Evolutionary conservation across 2,797 vertebrate species (phyloP).

Genomic region (Typhlichthys eigenmanni): DNA sequence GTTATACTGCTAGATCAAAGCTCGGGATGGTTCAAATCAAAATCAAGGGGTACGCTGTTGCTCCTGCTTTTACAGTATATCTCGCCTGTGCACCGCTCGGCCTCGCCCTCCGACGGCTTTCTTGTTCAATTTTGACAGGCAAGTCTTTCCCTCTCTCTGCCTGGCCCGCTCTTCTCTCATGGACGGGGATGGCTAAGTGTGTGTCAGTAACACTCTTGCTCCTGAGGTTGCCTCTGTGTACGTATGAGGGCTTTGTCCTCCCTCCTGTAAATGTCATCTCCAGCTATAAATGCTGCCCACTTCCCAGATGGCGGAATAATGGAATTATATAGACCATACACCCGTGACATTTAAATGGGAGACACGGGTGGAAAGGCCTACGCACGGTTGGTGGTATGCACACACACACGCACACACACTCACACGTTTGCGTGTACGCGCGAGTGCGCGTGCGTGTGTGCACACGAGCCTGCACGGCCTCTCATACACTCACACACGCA

Average conservation of each 20-base stretch:
- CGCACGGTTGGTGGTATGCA: slow-evolving; percentile 35
- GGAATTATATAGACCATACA: slow-evolving; percentile 58
- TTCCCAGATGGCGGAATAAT: slow-evolving; percentile 47
- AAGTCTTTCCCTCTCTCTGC: slow-evolving; percentile 12
- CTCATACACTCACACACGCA: neutral
- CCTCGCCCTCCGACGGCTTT: neutral
- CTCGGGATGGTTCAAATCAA: slow-evolving; percentile 7
- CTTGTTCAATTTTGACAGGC: neutral
- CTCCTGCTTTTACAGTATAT: neutral
- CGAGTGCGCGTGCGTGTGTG: neutral
- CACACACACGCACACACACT: neutral
- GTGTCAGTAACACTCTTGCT: slow-evolving; percentile 34
- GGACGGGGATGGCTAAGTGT: slow-evolving; percentile 28
- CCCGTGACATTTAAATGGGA: slow-evolving; percentile 64
- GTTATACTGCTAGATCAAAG: neutral
- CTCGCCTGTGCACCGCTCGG: neutral
- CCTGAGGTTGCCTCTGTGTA: slow-evolving; percentile 40
- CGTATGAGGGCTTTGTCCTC: slow-evolving; percentile 34
- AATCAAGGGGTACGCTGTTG: neutral
- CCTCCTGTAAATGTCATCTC: slow-evolving; percentile 63
- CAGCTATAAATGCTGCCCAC: slow-evolving; percentile 46
- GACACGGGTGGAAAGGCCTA: slow-evolving; percentile 40
- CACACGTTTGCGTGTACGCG: slow-evolving; percentile 12
- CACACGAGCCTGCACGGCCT: neutral
- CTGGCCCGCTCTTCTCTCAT: slow-evolving; percentile 14